Conservation (phyloP, 2,888 invertebrate species). For the Temnothorax rugatulus region DNA sequence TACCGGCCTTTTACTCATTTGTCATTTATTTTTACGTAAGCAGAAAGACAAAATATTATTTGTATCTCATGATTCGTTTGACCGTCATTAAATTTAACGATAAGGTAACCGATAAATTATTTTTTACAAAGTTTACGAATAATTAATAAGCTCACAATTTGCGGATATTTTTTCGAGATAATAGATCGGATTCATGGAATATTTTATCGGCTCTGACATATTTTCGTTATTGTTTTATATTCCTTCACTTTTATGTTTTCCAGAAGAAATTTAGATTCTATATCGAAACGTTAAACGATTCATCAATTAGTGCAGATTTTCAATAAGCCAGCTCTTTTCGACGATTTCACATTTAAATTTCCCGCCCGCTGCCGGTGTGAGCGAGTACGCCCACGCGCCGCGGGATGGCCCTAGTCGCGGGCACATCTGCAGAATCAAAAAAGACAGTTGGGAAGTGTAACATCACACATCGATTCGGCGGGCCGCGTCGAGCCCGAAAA, state of each 20-base stretch:
- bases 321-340: not conserved
- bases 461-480: constrained; percentile 84
- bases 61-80: constrained; percentile 4
- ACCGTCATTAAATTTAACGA: not conserved
- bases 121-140: not conserved
- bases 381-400: constrained; percentile 38
- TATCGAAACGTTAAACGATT: not conserved
- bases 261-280: not conserved
- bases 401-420: constrained; percentile 74
- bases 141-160: constrained; percentile 13
- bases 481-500: constrained; percentile 76
- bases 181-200: constrained; percentile 6
- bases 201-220: not conserved
- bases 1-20: not conserved
- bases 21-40: not conserved
- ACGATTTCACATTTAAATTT: constrained; percentile 55
- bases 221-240: not conserved
- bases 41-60: not conserved
- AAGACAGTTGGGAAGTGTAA: constrained; percentile 84
- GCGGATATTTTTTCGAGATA: not conserved
- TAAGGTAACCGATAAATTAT: not conserved
- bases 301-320: not conserved
- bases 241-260: not conserved
- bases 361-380: constrained; percentile 29
- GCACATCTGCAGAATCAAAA: constrained; percentile 84